A percentile compares a stretch with the other conserved stretches of the same genome.
Evolutionary conservation across 2,888 invertebrate species (phyloP).

Genomic region (Branchellion lobata): DNA sequence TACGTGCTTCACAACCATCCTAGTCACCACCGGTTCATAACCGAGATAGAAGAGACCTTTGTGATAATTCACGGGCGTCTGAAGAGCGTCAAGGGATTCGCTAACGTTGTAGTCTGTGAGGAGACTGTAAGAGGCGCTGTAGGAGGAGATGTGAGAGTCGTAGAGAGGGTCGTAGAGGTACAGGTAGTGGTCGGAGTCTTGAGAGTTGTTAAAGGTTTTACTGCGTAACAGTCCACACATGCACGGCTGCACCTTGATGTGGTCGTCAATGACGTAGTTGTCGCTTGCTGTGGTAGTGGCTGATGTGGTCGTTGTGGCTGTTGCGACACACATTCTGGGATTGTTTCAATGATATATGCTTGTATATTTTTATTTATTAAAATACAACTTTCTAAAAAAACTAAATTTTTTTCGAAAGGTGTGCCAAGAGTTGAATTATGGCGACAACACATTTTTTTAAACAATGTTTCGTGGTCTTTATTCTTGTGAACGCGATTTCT

Average conservation of each 20-base stretch:
- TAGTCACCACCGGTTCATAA: not conserved
- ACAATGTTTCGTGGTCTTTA: too few species aligned
- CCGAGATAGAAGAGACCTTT: not conserved
- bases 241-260: not conserved
- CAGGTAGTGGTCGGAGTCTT: not conserved
- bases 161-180: not conserved
- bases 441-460: too few species aligned
- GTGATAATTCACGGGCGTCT: not conserved
- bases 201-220: not conserved
- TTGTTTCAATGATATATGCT: too few species aligned
- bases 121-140: not conserved
- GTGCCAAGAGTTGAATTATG: too few species aligned
- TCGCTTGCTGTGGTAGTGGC: not conserved
- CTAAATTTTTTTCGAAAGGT: too few species aligned
- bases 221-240: not conserved
- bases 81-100: not conserved
- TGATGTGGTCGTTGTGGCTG: too few species aligned
- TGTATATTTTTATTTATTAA: too few species aligned
- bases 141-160: not conserved
- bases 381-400: too few species aligned
- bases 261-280: not conserved
- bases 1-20: not conserved
- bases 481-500: too few species aligned
- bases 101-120: not conserved
- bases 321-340: too few species aligned